Conservation (phyloP, 1,140 invertebrate species). For the Solen grandis region DNA sequence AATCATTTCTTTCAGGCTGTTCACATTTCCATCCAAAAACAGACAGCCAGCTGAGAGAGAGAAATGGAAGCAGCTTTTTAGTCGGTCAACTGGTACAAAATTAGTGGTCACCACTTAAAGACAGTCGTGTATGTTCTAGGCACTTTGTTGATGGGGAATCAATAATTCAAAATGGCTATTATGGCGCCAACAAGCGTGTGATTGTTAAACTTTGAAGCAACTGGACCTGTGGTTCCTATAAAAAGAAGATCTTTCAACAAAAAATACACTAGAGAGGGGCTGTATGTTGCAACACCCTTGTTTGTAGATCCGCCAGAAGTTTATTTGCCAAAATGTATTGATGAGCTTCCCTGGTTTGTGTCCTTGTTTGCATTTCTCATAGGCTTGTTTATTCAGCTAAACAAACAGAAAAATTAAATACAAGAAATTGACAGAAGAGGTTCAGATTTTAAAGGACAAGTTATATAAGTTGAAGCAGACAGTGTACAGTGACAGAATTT, state of each 20-base stretch:
- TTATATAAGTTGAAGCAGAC: not conserved
- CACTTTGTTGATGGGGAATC: constrained; percentile 11
- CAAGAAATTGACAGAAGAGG: not conserved
- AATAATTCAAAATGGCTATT: not conserved
- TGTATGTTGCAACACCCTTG: not conserved
- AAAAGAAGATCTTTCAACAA: not conserved
- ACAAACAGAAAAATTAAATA: not conserved
- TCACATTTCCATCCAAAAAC: not conserved
- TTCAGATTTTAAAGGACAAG: not conserved
- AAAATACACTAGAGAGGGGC: not conserved
- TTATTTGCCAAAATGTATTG: not conserved
- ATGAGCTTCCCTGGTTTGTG: not conserved
- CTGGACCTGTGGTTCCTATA: not conserved
- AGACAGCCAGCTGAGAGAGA: not conserved
- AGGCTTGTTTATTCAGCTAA: not conserved
- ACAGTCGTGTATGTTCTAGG: not conserved
- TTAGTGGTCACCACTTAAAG: not conserved
- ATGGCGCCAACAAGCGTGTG: not conserved
- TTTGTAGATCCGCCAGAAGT: not conserved
- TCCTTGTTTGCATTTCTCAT: not conserved
- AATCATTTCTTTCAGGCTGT: not conserved
- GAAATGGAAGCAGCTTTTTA: not conserved
- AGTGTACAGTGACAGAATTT: not conserved
- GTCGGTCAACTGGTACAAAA: not conserved
- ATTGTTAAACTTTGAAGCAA: not conserved